A percentile compares a stretch with the other conserved stretches of the same genome.
These are phyloP conservation scores for Phaethon lepturus DNA, from an alignment of 2,113 vertebrate species.

Conservation along the genomic window DNA sequence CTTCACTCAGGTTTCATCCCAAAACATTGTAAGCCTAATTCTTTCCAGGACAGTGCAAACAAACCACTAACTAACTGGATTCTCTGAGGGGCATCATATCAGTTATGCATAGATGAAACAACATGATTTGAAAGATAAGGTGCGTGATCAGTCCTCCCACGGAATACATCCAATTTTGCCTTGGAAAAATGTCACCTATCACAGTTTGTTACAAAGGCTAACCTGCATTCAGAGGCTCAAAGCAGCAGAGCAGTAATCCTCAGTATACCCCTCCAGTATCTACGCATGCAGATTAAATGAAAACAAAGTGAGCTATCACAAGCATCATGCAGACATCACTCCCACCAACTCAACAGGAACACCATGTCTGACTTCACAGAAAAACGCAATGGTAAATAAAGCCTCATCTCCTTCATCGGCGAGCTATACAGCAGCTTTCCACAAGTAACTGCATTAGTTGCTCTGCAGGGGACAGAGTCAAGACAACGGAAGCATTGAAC, in stretches of 20 bases:
- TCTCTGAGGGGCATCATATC: accelerated
- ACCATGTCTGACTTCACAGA: accelerated
- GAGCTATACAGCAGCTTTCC: not conserved
- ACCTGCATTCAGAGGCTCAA: not conserved
- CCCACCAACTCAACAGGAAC: not conserved
- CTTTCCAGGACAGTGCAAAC: not conserved
- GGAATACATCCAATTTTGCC: not conserved
- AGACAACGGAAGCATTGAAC: not conserved
- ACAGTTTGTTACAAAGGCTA: not conserved
- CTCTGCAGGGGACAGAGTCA: accelerated
- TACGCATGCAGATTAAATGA: accelerated
- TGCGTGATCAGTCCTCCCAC: accelerated
- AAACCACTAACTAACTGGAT: not conserved
- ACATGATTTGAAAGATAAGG: not conserved
- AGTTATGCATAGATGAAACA: accelerated
- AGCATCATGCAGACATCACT: not conserved
- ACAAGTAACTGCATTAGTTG: not conserved
- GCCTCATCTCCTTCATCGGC: accelerated
- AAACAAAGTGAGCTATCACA: not conserved
- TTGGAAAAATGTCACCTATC: not conserved
- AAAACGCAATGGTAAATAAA: not conserved
- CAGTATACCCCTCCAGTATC: not conserved
- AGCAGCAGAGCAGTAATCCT: not conserved
- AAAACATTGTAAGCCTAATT: not conserved
- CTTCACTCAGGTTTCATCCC: not conserved